phyloP scores from a whole-genome alignment of 2,113 vertebrate species.

The Clarias batrachus region DNA sequence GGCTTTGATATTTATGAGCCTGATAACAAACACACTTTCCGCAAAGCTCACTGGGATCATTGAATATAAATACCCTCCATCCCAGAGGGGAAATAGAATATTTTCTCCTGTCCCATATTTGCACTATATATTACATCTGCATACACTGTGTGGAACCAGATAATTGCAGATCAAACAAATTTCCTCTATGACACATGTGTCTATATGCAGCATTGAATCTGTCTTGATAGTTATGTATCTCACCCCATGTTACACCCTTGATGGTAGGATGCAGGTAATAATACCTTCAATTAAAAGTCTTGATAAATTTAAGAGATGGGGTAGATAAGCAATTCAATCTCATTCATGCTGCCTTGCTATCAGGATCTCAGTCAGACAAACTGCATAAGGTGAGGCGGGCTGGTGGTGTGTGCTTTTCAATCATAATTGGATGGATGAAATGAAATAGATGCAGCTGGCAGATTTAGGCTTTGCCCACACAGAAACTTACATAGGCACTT shows the following conservation, averaged over 20 bases:
- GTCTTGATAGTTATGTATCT: neutral
- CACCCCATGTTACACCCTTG: neutral
- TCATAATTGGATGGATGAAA: constrained; percentile 11
- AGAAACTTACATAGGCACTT: neutral
- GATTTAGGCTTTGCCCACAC: constrained; percentile 30
- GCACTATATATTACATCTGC: constrained; percentile 2
- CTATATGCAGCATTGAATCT: neutral
- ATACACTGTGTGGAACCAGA: neutral
- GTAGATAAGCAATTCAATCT: constrained; percentile 39
- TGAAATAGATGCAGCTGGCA: constrained; percentile 40
- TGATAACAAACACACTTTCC: constrained; percentile 37
- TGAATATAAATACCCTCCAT: constrained; percentile 31
- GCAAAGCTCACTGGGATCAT: constrained; percentile 6
- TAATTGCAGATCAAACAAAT: neutral
- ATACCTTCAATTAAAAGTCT: constrained; percentile 15
- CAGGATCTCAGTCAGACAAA: constrained; percentile 34
- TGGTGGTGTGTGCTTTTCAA: constrained; percentile 43
- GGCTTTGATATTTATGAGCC: constrained; percentile 24
- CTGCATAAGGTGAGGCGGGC: constrained; percentile 23
- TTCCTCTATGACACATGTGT: neutral
- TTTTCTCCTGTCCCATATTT: constrained; percentile 35
- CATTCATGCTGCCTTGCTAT: constrained; percentile 19
- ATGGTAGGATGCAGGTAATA: neutral
- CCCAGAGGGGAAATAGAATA: constrained; percentile 13
- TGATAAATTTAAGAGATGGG: constrained; percentile 30